Base-by-base conservation (phyloP, 1,140 invertebrate species). In the Sinonovacula constricta region DNA sequence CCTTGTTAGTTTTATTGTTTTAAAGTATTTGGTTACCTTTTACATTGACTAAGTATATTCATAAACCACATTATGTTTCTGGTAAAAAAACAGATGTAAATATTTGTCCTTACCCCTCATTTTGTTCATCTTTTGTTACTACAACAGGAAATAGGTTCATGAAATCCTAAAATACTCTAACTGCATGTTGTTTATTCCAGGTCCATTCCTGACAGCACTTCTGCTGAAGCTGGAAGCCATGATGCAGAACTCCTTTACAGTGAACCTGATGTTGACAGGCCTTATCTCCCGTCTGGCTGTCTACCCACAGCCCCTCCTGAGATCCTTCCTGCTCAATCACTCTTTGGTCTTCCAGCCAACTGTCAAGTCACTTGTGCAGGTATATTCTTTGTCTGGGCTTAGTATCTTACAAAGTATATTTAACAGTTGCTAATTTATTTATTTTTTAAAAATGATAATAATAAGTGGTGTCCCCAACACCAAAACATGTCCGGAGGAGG, bases 361-460 rank as follows among this genome's bases (percentile, higher is more conserved):
- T 85, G 95, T 98, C 81, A 95, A 96, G 88, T 97, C 96, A 22
- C 92, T 99, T 63, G 95, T 96, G 91, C 96, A 97, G 93, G 96
- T 97, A 86, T 76, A 74, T n/a, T n/a, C n/a, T n/a, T n/a, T 60
- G 5, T 45, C 28, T 18, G 3, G 28, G 15, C 28, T 36, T 26
- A 10, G 28, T 4, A 70, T 57, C 30, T 70, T n/a, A n/a, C n/a
- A n/a, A n/a, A n/a, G n/a, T n/a, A 49, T 12, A 49, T 49, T 49
- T n/a, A n/a, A n/a, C n/a, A 49, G 12, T n/a, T 49, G n/a, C 45
- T 12, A 12, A n/a, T 49, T 12, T n/a, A 49, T 12, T 12, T 49
- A 49, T 49, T 12, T 49, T 12, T 49, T 12, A 12, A 49, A 12
- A n/a, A 49, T 49, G 12, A 12, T n/a, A 12, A 49, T 49, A 49